Evolutionary conservation across 2,113 vertebrate genomes (phyloP), one percentile per base, ranked within the genome.

Genomic region (Nesoenas mayeri): DNA sequence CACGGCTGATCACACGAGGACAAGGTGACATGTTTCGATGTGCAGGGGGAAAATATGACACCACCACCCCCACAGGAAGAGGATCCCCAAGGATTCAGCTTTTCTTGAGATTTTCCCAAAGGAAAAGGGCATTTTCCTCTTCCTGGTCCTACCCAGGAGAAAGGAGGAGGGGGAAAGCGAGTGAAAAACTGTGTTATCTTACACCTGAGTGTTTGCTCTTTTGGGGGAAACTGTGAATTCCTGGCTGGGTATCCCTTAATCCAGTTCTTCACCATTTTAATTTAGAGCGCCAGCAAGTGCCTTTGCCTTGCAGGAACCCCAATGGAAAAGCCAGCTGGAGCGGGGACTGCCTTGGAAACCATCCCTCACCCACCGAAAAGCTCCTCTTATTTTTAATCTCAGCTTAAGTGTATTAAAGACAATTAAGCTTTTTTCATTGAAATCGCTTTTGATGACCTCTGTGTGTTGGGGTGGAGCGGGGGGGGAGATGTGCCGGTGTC

Each of bases 31-130:
- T 12, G 3, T 53, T 72, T 77, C 1, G 3, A 32, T 4, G 19
- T 7, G 15, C 47, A 12, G 29, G 28, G 13, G 11, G 4, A 2
- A 6, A n/a, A 50, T 67, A 50, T 5, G 2, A 54, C 6, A 24
- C 0, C 2, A 5, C 6, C 7, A 19, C 0, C 2, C 5, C 6
- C 7, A 9, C 18, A 15, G 5, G 21, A 29, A 48, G 16, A 15
- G 20, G 3, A 0, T 19, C 24, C n/a, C 18, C 6, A 17, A 32
- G 28, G 47, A 60, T 47, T 42, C 51, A 31, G 20, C 10, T 79
- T 79, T 71, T 38, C 47, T 42, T 21, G 28, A 9, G 5, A 5
- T 1, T 32, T 65, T 57, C 40, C 29, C 22, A 22, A 48, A 61
- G 44, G 26, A 78, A 85, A 81, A 67, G 8, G 16, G 9, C 28